phyloP scores from a whole-genome alignment of 2,797 vertebrate species.

The Enteromius radiatus region DNA sequence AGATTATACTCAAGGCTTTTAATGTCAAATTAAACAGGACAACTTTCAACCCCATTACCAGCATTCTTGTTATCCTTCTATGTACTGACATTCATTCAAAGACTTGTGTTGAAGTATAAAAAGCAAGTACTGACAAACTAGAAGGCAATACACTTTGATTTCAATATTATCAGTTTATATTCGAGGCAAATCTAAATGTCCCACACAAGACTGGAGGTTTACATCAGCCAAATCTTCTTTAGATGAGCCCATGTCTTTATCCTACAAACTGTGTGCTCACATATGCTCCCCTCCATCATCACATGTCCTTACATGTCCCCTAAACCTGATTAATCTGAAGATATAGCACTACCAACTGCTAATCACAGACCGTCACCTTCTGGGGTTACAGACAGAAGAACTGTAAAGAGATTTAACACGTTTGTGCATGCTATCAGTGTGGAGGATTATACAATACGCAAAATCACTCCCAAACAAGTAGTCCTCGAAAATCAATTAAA shows the following conservation, averaged over 20 bases:
- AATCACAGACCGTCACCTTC: conserved; percentile 37
- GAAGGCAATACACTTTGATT: not conserved
- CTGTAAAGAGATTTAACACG: conserved; percentile 46
- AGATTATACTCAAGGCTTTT: not conserved
- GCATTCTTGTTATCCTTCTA: not conserved
- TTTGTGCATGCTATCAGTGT: conserved; percentile 21
- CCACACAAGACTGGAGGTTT: conserved; percentile 69
- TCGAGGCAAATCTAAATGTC: conserved; percentile 36
- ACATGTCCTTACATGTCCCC: conserved; percentile 5
- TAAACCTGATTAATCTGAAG: conserved; percentile 43
- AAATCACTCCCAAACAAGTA: not conserved
- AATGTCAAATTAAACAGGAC: not conserved
- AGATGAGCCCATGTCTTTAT: conserved; percentile 5
- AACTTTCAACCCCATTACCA: not conserved
- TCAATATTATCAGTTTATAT: not conserved
- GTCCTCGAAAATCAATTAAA: not conserved
- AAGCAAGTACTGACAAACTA: not conserved
- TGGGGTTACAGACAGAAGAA: conserved; percentile 52
- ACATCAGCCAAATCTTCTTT: conserved; percentile 53
- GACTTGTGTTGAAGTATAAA: not conserved
- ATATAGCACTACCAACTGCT: not conserved
- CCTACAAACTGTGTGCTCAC: conserved; percentile 20
- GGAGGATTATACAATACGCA: conserved; percentile 17
- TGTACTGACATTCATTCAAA: not conserved
- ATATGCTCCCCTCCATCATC: conserved; percentile 24